Conservation (phyloP, 2,113 vertebrate genomes). For the Scomber japonicus region DNA sequence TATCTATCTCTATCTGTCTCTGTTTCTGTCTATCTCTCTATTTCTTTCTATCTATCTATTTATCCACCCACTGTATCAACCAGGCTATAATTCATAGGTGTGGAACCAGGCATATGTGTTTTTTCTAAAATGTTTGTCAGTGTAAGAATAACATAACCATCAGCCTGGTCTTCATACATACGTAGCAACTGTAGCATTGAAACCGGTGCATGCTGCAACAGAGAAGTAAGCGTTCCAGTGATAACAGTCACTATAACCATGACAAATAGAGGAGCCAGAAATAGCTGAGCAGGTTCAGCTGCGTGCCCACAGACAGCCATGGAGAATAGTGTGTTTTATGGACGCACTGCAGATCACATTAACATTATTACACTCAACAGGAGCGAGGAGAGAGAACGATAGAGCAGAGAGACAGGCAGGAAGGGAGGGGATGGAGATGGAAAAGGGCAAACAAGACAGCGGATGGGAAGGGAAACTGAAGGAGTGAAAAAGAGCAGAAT, state of each 20-base stretch:
- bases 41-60: too few relatives aligned
- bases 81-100: too few relatives aligned
- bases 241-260: slow-evolving; percentile 63
- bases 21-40: too few relatives aligned
- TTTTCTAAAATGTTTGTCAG: neutral
- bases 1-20: too few relatives aligned
- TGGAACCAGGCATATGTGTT: neutral
- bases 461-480: neutral
- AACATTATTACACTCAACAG: slow-evolving; percentile 69
- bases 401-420: slow-evolving; percentile 12
- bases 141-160: neutral
- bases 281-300: slow-evolving; percentile 66
- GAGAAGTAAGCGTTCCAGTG: slow-evolving; percentile 49
- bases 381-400: slow-evolving; percentile 14
- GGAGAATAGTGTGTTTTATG: slow-evolving; percentile 79
- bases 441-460: slow-evolving; percentile 12
- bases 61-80: too few relatives aligned
- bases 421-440: slow-evolving; percentile 11
- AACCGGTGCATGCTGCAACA: slow-evolving; percentile 20
- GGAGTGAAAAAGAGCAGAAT: slow-evolving; percentile 35
- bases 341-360: slow-evolving; percentile 75
- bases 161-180: neutral
- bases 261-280: slow-evolving; percentile 65
- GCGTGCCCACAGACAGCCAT: slow-evolving; percentile 51
- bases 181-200: slow-evolving; percentile 21